Conservation (phyloP, 2,888 invertebrate genomes). For the Frankliniella fusca region DNA sequence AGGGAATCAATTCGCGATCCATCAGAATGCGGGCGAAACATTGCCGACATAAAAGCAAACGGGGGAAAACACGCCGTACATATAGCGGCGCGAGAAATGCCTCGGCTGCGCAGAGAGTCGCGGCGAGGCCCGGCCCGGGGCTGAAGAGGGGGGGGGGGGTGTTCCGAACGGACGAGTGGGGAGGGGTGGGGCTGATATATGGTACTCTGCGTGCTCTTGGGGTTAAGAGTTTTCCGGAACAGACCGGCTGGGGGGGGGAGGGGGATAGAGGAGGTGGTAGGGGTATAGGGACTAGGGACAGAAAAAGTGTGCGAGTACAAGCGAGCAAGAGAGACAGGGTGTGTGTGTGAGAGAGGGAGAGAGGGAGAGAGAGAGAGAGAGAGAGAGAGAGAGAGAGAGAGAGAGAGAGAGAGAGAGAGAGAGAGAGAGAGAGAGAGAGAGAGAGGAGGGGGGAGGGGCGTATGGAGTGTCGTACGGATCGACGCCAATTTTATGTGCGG, state of each 20-base stretch:
- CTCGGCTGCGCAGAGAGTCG: not conserved
- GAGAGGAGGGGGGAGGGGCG: not conserved
- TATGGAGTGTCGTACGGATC: not conserved
- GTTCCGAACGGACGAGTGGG: not conserved
- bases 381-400: no score
- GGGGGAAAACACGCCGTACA: constrained; percentile 9
- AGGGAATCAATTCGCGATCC: constrained; percentile 13
- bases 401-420: no score
- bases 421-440: not conserved
- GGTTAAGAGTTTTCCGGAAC: constrained; percentile 24
- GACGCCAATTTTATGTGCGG: constrained; percentile 24
- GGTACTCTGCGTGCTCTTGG: constrained; percentile 18
- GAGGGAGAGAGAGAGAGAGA: no score
- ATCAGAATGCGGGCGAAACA: not conserved
- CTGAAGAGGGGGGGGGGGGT: not conserved
- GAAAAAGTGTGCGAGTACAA: not conserved
- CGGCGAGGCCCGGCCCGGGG: not conserved
- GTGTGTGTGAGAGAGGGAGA: not conserved
- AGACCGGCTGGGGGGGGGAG: not conserved
- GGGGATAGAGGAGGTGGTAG: no score
- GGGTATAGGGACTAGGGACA: no score
- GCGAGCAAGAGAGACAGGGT: not conserved
- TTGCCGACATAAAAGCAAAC: constrained; percentile 9
- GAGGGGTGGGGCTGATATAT: not conserved
- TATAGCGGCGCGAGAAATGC: not conserved